These are phyloP conservation scores for Erpobdella octoculata DNA, from an alignment of 2,888 invertebrate species.

Conservation along the genomic window DNA sequence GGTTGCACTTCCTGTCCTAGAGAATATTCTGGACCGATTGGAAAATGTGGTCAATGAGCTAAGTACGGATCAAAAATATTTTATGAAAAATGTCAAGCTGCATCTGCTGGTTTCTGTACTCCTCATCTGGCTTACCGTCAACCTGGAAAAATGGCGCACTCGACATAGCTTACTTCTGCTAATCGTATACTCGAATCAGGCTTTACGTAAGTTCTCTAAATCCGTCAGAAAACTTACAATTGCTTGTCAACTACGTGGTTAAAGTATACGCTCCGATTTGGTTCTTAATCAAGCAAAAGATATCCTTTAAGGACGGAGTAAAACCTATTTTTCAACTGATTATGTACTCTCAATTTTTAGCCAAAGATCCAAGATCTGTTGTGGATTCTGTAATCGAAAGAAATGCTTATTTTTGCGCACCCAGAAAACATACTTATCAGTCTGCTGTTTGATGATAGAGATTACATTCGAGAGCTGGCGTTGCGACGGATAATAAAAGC, in stretches of 20 bases:
- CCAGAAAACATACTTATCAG: too few species aligned
- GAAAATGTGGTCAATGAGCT: neutral
- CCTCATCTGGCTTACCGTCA: neutral
- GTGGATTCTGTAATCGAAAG: too few species aligned
- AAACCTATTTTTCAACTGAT: neutral
- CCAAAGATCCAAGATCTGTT: too few species aligned
- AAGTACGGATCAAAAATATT: conserved; percentile 1
- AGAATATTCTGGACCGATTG: neutral
- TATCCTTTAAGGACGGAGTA: neutral
- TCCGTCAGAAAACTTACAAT: neutral
- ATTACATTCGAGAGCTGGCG: too few species aligned
- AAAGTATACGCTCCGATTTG: neutral
- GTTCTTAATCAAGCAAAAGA: too few species aligned
- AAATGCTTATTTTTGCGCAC: too few species aligned
- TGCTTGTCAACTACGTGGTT: neutral
- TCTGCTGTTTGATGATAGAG: too few species aligned
- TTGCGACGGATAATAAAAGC: too few species aligned
- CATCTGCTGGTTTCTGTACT: neutral
- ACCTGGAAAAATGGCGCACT: neutral
- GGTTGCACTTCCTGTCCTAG: neutral
- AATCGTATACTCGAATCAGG: neutral
- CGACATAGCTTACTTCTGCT: too few species aligned
- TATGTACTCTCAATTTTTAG: neutral
- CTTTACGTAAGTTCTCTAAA: neutral
- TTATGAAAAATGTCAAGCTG: neutral